Conservation (phyloP, 1,140 invertebrate genomes). For the Drosophila prosaltans region DNA sequence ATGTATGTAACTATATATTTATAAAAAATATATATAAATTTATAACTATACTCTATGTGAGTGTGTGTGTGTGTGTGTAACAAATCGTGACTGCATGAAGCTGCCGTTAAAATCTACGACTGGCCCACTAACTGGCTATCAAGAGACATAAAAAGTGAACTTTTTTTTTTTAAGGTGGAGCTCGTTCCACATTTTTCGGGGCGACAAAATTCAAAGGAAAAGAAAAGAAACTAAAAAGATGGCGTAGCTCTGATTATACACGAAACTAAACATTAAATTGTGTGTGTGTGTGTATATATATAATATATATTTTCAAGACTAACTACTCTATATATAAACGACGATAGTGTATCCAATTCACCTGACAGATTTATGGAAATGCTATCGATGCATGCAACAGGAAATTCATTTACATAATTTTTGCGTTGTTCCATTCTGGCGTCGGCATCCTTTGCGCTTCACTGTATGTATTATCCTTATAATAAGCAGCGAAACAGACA, state of each 20-base stretch:
- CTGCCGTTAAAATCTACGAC: conserved; percentile 73
- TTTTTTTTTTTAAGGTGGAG: conserved; percentile 71
- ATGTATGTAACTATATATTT: conserved; percentile 18
- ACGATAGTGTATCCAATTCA: conserved; percentile 38
- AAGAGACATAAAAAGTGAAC: conserved; percentile 43
- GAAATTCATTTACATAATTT: conserved; percentile 81
- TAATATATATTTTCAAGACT: conserved; percentile 31
- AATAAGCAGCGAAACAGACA: conserved; percentile 52
- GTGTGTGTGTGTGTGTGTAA: conserved; percentile 43
- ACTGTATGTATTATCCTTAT: conserved; percentile 77
- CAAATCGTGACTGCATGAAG: conserved; percentile 79
- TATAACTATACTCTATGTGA: conserved; percentile 38
- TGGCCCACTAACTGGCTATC: conserved; percentile 47
- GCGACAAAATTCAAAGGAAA: conserved; percentile 14
- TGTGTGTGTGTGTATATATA: background rate
- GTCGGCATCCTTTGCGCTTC: conserved; percentile 64
- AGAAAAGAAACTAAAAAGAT: conserved; percentile 25
- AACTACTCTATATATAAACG: conserved; percentile 21
- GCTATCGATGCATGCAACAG: conserved; percentile 61
- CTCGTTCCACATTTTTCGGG: conserved; percentile 42
- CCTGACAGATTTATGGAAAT: conserved; percentile 67
- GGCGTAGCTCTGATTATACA: conserved; percentile 34
- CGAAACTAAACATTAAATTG: too few relatives aligned
- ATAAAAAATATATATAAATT: conserved; percentile 18
- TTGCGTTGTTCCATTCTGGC: conserved; percentile 64